These are phyloP conservation scores for Amorpha juglandis DNA, from an alignment of 2,888 invertebrate genomes.

Conservation along the genomic window DNA sequence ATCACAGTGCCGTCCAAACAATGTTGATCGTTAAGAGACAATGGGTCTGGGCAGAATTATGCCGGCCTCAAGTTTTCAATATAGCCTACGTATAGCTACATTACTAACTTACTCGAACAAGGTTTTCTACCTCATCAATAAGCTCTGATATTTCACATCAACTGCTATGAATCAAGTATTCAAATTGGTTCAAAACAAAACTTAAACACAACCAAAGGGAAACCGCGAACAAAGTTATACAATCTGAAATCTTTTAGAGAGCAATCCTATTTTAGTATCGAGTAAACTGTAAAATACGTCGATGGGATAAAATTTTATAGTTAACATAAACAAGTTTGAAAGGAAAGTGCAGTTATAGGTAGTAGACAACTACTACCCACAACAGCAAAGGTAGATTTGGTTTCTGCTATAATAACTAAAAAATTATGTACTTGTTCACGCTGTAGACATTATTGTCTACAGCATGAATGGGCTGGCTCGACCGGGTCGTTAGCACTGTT, in stretches of 20 bases:
- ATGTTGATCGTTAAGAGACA: too few species aligned
- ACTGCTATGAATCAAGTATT: neutral
- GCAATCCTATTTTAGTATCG: neutral
- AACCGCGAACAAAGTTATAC: neutral
- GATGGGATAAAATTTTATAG: constrained; percentile 1
- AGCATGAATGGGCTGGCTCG: too few species aligned
- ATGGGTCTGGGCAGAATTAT: too few species aligned
- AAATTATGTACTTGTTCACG: too few species aligned
- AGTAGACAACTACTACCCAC: neutral
- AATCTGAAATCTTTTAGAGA: neutral
- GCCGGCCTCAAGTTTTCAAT: too few species aligned
- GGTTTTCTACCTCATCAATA: neutral
- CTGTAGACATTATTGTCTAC: too few species aligned
- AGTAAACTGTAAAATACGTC: neutral
- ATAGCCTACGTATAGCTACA: too few species aligned
- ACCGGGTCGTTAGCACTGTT: too few species aligned
- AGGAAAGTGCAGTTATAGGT: neutral
- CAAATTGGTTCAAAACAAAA: neutral
- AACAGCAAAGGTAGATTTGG: too few species aligned
- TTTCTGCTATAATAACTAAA: neutral
- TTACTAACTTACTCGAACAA: neutral
- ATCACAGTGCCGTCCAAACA: too few species aligned
- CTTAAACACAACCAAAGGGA: neutral
- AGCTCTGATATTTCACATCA: neutral
- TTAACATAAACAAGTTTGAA: neutral